These are phyloP conservation scores for Nanorana parkeri DNA, from an alignment of 2,113 vertebrate genomes.

Conservation along the genomic window DNA sequence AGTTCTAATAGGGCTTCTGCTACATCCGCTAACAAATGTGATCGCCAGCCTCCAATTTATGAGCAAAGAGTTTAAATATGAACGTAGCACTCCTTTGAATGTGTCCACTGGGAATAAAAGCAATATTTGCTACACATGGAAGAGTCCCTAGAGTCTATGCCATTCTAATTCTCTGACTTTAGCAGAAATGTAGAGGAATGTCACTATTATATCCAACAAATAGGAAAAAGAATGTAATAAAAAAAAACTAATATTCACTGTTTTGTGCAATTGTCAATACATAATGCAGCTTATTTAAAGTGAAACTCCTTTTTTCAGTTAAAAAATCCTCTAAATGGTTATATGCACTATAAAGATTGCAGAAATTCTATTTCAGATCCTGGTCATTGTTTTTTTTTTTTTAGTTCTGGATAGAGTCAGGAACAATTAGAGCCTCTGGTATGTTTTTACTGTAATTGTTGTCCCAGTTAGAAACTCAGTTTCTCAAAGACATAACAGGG, in stretches of 20 bases:
- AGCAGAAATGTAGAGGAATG: conserved; percentile 9
- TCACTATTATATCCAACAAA: neutral
- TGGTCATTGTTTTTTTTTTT: too few species aligned
- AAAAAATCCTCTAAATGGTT: too few species aligned
- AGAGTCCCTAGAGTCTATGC: conserved; percentile 13
- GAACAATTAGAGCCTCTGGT: too few species aligned
- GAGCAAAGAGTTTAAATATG: conserved; percentile 30
- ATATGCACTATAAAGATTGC: too few species aligned
- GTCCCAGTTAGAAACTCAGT: too few species aligned
- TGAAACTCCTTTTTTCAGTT: too few species aligned
- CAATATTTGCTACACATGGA: conserved; percentile 37
- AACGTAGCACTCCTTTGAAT: conserved; percentile 25
- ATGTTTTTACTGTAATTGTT: too few species aligned
- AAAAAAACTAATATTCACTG: neutral
- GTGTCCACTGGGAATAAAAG: conserved; percentile 30
- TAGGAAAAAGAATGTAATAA: neutral
- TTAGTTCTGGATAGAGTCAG: too few species aligned
- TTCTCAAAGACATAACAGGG: too few species aligned
- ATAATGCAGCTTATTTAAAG: too few species aligned
- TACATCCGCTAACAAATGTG: conserved; percentile 37
- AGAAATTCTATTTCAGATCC: too few species aligned
- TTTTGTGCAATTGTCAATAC: too few species aligned
- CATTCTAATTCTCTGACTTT: conserved; percentile 40
- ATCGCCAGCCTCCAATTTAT: conserved; percentile 34
- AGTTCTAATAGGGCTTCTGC: conserved; percentile 20